Conservation (phyloP, 2,797 vertebrate species). For the Lepus townsendii region DNA sequence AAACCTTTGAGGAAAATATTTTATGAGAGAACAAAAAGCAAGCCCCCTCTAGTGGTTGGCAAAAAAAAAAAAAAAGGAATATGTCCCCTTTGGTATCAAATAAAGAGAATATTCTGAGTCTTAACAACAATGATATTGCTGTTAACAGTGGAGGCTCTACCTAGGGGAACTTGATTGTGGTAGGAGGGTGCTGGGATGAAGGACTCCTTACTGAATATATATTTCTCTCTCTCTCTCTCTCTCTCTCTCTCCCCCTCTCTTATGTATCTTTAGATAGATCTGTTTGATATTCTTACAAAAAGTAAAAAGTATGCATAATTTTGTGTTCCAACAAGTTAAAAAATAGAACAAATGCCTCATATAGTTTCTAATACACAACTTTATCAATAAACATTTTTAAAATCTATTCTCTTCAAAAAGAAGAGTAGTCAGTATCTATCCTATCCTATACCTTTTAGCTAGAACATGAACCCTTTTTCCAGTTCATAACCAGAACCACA, state of each 20-base stretch:
- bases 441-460: background rate
- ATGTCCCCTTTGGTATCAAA: slow-evolving; percentile 34
- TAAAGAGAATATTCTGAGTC: slow-evolving; percentile 62
- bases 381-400: background rate
- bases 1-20: slow-evolving; percentile 72
- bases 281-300: background rate
- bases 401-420: background rate
- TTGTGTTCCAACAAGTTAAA: background rate
- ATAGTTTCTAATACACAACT: background rate
- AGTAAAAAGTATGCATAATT: background rate
- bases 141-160: slow-evolving; percentile 1
- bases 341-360: background rate
- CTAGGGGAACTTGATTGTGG: background rate
- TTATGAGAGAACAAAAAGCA: slow-evolving; percentile 68
- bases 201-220: background rate
- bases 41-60: slow-evolving; percentile 43
- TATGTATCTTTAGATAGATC: background rate
- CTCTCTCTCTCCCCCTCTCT: background rate
- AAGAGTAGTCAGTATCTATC: background rate
- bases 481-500: slow-evolving; percentile 28
- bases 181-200: background rate
- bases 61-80: slow-evolving; percentile 19
- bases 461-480: background rate
- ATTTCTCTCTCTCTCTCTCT: background rate
- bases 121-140: slow-evolving; percentile 51